Base-by-base conservation (phyloP, 1,140 invertebrate species). In the Drosophila saltans region DNA sequence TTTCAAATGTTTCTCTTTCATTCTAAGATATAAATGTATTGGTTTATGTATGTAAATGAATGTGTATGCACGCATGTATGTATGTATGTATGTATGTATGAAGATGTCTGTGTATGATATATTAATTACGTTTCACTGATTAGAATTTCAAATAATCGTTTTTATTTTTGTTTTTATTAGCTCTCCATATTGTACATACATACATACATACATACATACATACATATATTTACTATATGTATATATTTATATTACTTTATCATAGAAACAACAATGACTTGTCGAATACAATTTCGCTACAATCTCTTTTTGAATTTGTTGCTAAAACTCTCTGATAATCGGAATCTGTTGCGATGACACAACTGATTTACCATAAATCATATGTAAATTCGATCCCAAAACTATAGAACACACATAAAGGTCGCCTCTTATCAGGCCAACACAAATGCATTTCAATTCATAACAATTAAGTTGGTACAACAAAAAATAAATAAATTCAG, bases 381-480 rank as follows among this genome's bases (percentile, higher is more conserved):
- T 10, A 26, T 52, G 21, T 1, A 52, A 52, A 26, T 26, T 52
- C 45, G 45, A 52, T 26, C 21, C 45, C 45, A 52, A 52, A 52
- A 52, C 45, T 26, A 52, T 26, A 24, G 9, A 11, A 26, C 16
- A 41, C 3, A 26, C 21, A 52, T 8, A 52, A 52, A 26, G 45
- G 45, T 52, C 45, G 21, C 16, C 16, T 39, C n/a, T 39, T 57
- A 24, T 30, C n/a, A 10, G 24, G 71, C 79, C 82, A 82, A 81
- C 75, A 81, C 69, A 82, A 88, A 68, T 82, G 72, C 76, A 88
- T 88, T 86, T 86, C 83, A 86, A 88, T 86, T 86, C 82, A 86
- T 86, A 88, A 88, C 75, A 86, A 86, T 86, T 86, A 86, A 80
- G 58, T 73, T 43, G 57, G 76, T 52, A 79, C 82, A 85, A 81